These are phyloP conservation scores for Centruroides vittatus DNA, from an alignment of 1,140 invertebrate genomes.

Conservation along the genomic window DNA sequence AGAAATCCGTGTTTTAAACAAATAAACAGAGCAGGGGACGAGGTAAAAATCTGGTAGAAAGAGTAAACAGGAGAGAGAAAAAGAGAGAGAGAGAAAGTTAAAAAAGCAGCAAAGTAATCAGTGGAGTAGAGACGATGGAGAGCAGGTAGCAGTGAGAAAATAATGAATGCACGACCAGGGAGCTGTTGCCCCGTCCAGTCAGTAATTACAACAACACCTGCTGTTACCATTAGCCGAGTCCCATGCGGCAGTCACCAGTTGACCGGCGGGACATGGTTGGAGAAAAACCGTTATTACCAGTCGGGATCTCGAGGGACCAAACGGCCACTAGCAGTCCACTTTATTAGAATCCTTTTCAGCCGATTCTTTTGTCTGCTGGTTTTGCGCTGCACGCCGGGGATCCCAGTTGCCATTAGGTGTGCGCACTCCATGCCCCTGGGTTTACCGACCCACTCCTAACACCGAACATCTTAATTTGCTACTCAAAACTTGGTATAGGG, in stretches of 20 bases:
- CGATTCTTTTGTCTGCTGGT: neutral
- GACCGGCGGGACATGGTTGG: neutral
- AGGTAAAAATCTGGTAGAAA: too few relatives aligned
- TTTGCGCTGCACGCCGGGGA: neutral
- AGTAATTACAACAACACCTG: neutral
- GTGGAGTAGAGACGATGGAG: too few relatives aligned
- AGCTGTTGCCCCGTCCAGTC: neutral
- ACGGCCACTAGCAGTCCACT: too few relatives aligned
- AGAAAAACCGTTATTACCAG: too few relatives aligned
- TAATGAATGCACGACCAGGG: neutral
- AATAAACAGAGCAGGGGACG: too few relatives aligned
- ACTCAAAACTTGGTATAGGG: neutral
- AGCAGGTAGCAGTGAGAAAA: neutral
- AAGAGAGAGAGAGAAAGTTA: too few relatives aligned
- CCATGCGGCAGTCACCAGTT: neutral
- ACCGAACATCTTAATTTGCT: neutral
- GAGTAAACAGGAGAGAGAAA: too few relatives aligned
- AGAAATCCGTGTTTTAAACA: too few relatives aligned
- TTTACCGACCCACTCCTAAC: neutral
- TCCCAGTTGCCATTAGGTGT: neutral
- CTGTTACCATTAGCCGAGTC: neutral
- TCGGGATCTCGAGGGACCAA: too few relatives aligned
- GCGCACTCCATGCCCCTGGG: neutral
- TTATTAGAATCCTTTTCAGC: too few relatives aligned
- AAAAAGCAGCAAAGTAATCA: too few relatives aligned